Evolutionary conservation across 2,113 vertebrate species (phyloP), one percentile per base, ranked within the genome.

Genomic region (Eulemur rufifrons): DNA sequence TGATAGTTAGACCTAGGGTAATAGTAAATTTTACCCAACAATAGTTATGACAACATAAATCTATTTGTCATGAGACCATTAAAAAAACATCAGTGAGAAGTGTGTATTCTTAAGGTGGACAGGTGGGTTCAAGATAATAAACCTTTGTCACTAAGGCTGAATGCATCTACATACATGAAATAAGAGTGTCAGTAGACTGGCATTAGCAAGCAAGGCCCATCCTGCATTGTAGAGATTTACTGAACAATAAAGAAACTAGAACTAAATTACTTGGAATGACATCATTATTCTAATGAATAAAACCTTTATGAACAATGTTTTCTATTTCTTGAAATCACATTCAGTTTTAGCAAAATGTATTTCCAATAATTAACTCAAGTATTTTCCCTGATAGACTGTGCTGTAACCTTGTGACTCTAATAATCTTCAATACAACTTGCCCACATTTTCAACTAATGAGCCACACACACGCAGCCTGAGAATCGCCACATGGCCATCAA

Each of bases 211-310:
- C 63, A 92, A 68, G 8, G 11, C 1, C 9, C 9, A 61, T 37
- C 3, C 17, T 78, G 52, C 56, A 86, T n/a, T 61, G 50, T 17
- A 81, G 68, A 90, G 2, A 32, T 54, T 71, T 54, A 13, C 1
- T 86, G 29, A 90, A 71, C 10, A 74, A 69, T 52, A 71, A 82
- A 76, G 8, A n/a, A 95, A 15, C 29, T 69, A 92, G 6, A 93
- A 80, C 84, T 29, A 56, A 94, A 92, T 92, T 76, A n/a, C 20
- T 37, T 86, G n/a, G 45, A 10, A 94, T 56, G 29, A 95, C 50
- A 23, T 96, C 68, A 73, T 15, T 18, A 56, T 91, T 23, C 45
- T 76, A 81, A 85, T 37, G 27, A 91, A 56, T 37, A 69, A 94
- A 96, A 68, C 4, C 13, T 82, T 91, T 71, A 50, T 56, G 4